Base-by-base conservation (phyloP, 1,140 invertebrate species). In the Cotesia typhae region DNA sequence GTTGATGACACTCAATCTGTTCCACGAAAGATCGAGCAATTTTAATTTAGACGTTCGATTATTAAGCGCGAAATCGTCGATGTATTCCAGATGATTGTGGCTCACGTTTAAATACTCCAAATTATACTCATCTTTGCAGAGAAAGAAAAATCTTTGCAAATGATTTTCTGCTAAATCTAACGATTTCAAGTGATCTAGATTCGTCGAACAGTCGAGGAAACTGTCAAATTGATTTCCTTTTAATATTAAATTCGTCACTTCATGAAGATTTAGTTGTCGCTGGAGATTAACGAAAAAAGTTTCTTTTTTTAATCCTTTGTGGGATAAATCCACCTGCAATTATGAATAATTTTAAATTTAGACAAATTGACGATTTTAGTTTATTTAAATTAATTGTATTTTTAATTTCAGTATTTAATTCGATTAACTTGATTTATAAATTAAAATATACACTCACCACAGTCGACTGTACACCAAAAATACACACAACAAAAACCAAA, bases 181-280 rank as follows among this genome's bases (percentile, higher is more conserved):
- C 1, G 69, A 73, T 17, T 66, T 74, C 3, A 87, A 35, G 7
- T 67, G 81, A 2, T 76, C 73, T 0, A 87, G 76, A 37, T 82
- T 77, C 0, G 86, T 83, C 4, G 86, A 85, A 59, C 86, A 87
- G 14, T 87, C 86, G 3, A 87, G 69, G 20, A 87, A 87, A 71
- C 80, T 85, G 75, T 87, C 82, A 17, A 87, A 86, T 14, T 80
- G 52, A 64, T 87, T 87, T 0, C 79, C 79, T 5, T 79, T 79
- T 0, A 87, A 74, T 67, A 81, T 85, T 0, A 87, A 71, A 61
- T 82, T 75, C 4, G 79, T 86, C 0, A 85, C 76, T 41, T 84
- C 78, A 2, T 74, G 55, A 0, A 86, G 64, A 47, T 77, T 76
- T 3, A 83, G 76, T 38, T 75, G 74, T 0, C 51, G 12, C 66